phyloP scores from a whole-genome alignment of 1,140 invertebrate genomes.

The Eupristina koningsbergeri region DNA sequence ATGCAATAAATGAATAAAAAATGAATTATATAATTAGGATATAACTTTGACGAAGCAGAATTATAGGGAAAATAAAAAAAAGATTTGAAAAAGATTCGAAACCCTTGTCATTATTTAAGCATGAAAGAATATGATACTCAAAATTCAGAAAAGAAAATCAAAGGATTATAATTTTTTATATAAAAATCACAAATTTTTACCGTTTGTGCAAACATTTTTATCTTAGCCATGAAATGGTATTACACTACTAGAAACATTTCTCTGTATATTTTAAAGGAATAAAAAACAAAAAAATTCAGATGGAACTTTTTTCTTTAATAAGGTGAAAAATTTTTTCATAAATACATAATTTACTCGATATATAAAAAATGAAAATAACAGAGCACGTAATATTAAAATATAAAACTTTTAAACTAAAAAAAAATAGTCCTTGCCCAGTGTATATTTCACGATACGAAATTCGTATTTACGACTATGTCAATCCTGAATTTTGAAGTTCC shows the following conservation, averaged over 20 bases:
- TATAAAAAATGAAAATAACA: constrained; percentile 7
- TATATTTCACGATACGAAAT: constrained; percentile 43
- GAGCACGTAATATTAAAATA: constrained; percentile 28
- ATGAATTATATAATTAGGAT: not conserved
- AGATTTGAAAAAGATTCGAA: constrained; percentile 19
- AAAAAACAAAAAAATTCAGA: not conserved
- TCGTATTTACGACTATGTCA: constrained; percentile 31
- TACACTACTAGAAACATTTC: constrained; percentile 18
- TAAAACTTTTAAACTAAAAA: constrained; percentile 44
- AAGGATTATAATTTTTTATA: constrained; percentile 45
- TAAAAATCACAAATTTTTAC: constrained; percentile 36
- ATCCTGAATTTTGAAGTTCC: constrained; percentile 51
- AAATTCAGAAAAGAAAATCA: constrained; percentile 29
- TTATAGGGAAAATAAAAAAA: not conserved
- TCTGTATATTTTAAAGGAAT: not conserved
- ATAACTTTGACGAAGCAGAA: not conserved
- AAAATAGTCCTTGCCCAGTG: constrained; percentile 39
- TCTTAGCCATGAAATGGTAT: constrained; percentile 9
- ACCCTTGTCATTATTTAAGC: constrained; percentile 23
- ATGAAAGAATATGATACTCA: constrained; percentile 10
- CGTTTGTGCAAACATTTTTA: constrained; percentile 37
- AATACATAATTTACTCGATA: constrained; percentile 16
- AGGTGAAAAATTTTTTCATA: not conserved
- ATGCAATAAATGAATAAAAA: not conserved
- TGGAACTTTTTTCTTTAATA: not conserved